Base-by-base conservation (phyloP, 2,888 invertebrate genomes). In the Trissolcus japonicus region DNA sequence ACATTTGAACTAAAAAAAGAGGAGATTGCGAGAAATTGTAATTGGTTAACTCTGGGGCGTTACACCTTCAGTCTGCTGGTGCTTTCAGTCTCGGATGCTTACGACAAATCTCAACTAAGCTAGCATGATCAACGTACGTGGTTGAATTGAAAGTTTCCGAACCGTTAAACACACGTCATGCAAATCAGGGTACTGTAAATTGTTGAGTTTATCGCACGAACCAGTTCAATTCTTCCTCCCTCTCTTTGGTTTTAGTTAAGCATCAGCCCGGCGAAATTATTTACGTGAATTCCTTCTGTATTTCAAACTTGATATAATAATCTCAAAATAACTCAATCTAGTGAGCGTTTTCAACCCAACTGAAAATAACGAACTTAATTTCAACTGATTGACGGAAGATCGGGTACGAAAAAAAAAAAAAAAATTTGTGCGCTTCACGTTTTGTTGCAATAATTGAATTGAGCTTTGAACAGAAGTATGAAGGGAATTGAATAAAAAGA, bases 21-120 rank as follows among this genome's bases (percentile, higher is more conserved):
- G 29, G n/a, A 35, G 9, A 35, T 11, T 3, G 0, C 9, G 35
- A 7, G 9, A 7, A 35, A 35, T 11, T 35, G 35, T 35, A 35
- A 35, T 35, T 35, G 35, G 35, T 35, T 11, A 35, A 35, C 11
- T 35, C 35, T 35, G 11, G 35, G 11, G 9, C 35, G 35, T 35
- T 35, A 35, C 35, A 35, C 35, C 11, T 35, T 35, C 1, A 35
- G 35, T 71, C 65, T 73, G 65, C 71, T 65, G 35, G 74, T 66
- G 69, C 60, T 68, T 74, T 74, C 68, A 57, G 63, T 43, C 66
- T 63, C 43, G 54, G 69, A 53, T 75, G 77, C 74, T 75, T 79
- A 62, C 69, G 61, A 78, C 77, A 76, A 78, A 80, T 76, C 78
- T 75, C 68, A 57, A 56, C 73, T 75, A 80, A 80, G 78, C 79